A percentile compares a stretch with the other conserved stretches of the same genome.
Conservation (phyloP, 1,140 invertebrate genomes). For the Zaprionus nigranus region DNA sequence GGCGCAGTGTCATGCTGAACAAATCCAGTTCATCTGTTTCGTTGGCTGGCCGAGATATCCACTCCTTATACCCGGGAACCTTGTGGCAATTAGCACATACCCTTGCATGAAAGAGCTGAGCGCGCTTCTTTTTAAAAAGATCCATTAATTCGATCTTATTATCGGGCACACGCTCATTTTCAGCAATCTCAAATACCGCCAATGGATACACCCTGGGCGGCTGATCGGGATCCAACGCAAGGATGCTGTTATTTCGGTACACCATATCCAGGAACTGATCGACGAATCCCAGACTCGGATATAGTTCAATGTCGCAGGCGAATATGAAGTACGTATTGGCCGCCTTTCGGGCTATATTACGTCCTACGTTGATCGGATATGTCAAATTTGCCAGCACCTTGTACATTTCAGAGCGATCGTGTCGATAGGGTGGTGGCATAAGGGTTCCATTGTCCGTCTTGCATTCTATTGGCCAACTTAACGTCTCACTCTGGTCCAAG, state of each 20-base stretch:
- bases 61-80: slow-evolving; percentile 92
- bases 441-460: slow-evolving; percentile 36
- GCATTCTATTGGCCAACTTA: slow-evolving; percentile 88
- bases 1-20: slow-evolving; percentile 92
- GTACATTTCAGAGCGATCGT: slow-evolving; percentile 88
- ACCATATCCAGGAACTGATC: slow-evolving; percentile 92
- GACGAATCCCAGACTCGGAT: slow-evolving; percentile 91
- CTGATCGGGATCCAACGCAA: slow-evolving; percentile 35
- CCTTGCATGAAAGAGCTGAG: slow-evolving; percentile 95
- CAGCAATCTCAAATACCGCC: slow-evolving; percentile 71
- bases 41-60: slow-evolving; percentile 87
- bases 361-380: slow-evolving; percentile 94
- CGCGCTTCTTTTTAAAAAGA: slow-evolving; percentile 89
- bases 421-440: slow-evolving; percentile 87
- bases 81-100: slow-evolving; percentile 94
- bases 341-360: slow-evolving; percentile 92
- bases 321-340: slow-evolving; percentile 93
- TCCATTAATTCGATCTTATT: slow-evolving; percentile 89
- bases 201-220: slow-evolving; percentile 60
- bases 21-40: slow-evolving; percentile 88
- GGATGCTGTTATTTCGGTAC: slow-evolving; percentile 87
- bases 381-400: slow-evolving; percentile 90
- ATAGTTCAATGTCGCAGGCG: slow-evolving; percentile 94
- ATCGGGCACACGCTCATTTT: slow-evolving; percentile 85
- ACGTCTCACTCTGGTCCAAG: slow-evolving; percentile 85